These are phyloP conservation scores for Nomada lathburiana DNA, from an alignment of 2,888 invertebrate species.

Conservation along the genomic window DNA sequence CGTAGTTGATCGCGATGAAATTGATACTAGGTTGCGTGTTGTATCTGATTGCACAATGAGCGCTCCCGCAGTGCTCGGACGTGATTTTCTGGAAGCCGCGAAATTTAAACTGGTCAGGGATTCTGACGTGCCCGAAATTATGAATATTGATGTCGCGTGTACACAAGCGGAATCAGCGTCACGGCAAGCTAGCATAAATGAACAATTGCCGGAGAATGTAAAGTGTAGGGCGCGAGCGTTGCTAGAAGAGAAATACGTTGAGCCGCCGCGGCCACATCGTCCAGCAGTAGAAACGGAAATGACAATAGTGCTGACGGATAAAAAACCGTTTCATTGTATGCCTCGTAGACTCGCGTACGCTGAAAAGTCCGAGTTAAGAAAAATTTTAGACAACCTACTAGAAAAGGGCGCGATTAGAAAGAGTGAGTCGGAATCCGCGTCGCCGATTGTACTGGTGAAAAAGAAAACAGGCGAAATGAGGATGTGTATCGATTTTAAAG, in stretches of 20 bases:
- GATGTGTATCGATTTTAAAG: constrained; percentile 69
- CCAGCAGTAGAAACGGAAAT: background rate
- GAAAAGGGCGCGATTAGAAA: background rate
- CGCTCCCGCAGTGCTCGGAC: background rate
- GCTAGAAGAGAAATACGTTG: too few relatives aligned
- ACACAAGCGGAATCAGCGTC: background rate
- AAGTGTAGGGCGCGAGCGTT: too few relatives aligned
- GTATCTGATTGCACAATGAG: too few relatives aligned
- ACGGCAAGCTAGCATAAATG: background rate
- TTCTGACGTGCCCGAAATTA: background rate
- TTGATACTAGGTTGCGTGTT: too few relatives aligned
- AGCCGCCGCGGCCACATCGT: background rate
- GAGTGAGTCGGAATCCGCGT: background rate
- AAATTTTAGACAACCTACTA: too few relatives aligned
- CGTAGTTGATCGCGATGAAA: too few relatives aligned
- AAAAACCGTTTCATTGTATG: background rate
- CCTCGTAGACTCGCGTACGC: background rate
- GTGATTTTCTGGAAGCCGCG: background rate
- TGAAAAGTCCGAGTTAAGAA: background rate
- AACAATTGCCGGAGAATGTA: too few relatives aligned
- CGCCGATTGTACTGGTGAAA: background rate
- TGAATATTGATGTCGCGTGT: background rate
- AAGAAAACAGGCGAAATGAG: background rate
- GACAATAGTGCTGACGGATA: background rate
- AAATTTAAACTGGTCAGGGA: background rate